Base-by-base conservation (phyloP, 2,888 invertebrate species). In the Saturnia japonica region DNA sequence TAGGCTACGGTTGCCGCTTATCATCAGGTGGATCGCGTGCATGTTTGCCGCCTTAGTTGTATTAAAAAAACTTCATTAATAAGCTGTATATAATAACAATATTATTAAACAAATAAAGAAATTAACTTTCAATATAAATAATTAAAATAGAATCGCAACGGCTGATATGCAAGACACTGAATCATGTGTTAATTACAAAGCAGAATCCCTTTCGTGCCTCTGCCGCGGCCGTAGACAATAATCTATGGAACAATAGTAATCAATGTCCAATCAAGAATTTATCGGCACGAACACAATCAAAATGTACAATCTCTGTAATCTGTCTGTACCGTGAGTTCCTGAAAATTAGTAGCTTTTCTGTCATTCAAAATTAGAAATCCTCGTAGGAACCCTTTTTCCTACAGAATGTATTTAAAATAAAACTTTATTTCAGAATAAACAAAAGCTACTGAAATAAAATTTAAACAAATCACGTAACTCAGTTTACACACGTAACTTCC, bases 261-360 rank as follows among this genome's bases (percentile, higher is more conserved):
- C 83, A 83, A 74, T 75, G 74, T 75, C 75, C 77, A 77, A 81
- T 86, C 80, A 80, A 74, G 76, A 73, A 76, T 78, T 81, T 82
- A 83, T 80, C 81, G 83, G 84, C 88, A 86, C 88, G 87, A 85
- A 85, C 79, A 70, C 77, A 75, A 80, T 81, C 78, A 83, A 83
- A 85, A 81, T 78, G 77, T 81, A 77, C 74, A 75, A 71, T 72
- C 74, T 73, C 74, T 57, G 68, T 70, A 34, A 72, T 72, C 74
- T 72, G 79, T 72, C 66, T 68, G 60, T 74, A 28, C 73, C 68
- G 73, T 70, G 72, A 73, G 74, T 69, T 75, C 76, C 74, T 69
- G 40, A 22, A 70, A 60, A 72, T 75, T 73, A 68, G 67, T 66
- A 45, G 12, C 67, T 67, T 16, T 70, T 47, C 25, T 19, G 25